Conservation (phyloP, 2,888 invertebrate genomes). For the Archips crataeganus region DNA sequence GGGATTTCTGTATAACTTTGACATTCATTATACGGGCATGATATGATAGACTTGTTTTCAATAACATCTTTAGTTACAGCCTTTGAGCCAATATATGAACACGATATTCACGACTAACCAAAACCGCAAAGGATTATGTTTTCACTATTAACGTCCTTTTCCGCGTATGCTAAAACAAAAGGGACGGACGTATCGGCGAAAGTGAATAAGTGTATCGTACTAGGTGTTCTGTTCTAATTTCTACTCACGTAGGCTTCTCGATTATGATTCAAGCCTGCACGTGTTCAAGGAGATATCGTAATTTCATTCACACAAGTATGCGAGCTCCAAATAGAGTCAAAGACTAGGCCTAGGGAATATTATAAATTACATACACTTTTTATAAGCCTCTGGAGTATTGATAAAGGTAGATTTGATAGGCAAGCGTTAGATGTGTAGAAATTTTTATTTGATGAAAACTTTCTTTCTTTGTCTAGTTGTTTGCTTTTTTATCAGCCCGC, state of each 20-base stretch:
- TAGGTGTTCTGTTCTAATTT: constrained; percentile 8
- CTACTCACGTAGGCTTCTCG: constrained; percentile 24
- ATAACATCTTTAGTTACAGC: constrained; percentile 3
- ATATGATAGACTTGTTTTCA: constrained; percentile 6
- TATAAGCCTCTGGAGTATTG: neutral
- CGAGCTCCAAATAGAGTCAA: constrained; percentile 8
- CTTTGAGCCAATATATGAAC: neutral
- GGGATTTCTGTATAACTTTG: neutral
- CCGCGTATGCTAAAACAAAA: neutral
- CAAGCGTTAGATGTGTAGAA: neutral
- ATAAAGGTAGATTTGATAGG: neutral
- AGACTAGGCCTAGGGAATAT: constrained; percentile 13
- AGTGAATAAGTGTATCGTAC: neutral
- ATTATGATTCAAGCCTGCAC: constrained; percentile 38
- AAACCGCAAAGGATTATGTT: neutral
- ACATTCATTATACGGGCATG: neutral
- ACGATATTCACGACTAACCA: neutral
- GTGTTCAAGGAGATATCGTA: constrained; percentile 38
- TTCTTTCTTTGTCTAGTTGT: too few species aligned
- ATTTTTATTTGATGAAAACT: too few species aligned
- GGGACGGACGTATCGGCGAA: neutral
- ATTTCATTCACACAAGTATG: constrained; percentile 31
- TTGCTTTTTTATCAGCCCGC: too few species aligned
- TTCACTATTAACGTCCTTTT: neutral
- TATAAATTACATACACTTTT: neutral